Evolutionary conservation across 2,888 invertebrate genomes (phyloP), one percentile per base, ranked within the genome.

Genomic region (Diadromus collaris): DNA sequence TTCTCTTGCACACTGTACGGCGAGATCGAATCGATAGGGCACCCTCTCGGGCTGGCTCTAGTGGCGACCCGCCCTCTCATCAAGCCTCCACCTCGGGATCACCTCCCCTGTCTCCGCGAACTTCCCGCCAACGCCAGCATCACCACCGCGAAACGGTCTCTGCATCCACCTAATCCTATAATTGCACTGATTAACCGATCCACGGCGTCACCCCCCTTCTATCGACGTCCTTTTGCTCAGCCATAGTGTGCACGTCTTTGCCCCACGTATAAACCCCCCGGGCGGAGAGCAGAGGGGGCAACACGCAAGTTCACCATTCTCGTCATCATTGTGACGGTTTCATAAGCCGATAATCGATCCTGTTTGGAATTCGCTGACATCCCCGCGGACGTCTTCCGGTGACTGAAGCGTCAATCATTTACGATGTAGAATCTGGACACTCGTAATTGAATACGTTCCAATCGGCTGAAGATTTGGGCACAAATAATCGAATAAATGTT

Each of bases 21-120:
- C 61, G 78, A 81, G 83, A 85, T 85, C 81, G 81, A 83, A 85
- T 86, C 86, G 86, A 86, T 86, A 83, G 60, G 27, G 51, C 79
- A 67, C 72, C 63, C 74, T 74, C 51, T 32, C 38, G 64, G 72
- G 51, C 65, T 64, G 27, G 58, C 51, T 46, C 34, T 65, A 63
- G 68, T 44, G 38, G 38, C 56, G 41, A 58, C 44, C 71, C 71
- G 56, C 68, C 75, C 63, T 65, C 73, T 79, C 67, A 71, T 75
- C 78, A 71, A 71, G 56, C 61, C 65, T 54, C 67, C 71, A 58
- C 67, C 48, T 79, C 61, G 60, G 65, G 21, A 58, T 34, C 21
- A 19, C 32, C 67, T 71, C 65, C 13, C 48, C 65, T 68, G 65
- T 13, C 34, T 7, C 38, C 46, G n/a, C 41, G 60, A 38, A 9